A percentile compares a stretch with the other conserved stretches of the same genome.
These are phyloP conservation scores for Tylochromis polylepis DNA, from an alignment of 2,113 vertebrate genomes.

Conservation along the genomic window DNA sequence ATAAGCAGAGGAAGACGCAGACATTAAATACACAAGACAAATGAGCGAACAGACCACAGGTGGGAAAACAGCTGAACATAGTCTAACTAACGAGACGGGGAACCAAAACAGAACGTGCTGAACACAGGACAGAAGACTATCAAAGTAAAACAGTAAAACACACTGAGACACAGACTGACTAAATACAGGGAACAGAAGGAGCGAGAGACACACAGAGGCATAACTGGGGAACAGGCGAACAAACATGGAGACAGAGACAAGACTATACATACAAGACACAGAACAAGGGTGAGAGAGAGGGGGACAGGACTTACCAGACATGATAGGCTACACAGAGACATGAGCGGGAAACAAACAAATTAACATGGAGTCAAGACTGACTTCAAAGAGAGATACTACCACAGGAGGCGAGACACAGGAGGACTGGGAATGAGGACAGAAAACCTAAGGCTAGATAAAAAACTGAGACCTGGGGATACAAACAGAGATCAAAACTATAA, in stretches of 20 bases:
- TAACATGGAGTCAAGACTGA: background rate
- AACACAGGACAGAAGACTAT: background rate
- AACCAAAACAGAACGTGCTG: background rate
- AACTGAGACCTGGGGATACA: background rate
- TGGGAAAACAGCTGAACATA: background rate
- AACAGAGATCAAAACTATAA: background rate
- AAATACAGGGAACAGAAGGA: background rate
- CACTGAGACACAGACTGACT: background rate
- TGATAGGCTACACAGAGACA: background rate
- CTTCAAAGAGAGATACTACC: background rate
- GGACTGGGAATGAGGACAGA: background rate
- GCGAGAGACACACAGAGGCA: background rate
- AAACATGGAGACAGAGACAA: too few species aligned
- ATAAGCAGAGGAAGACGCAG: background rate
- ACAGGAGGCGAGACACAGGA: background rate
- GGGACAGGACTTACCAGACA: background rate
- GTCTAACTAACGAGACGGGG: background rate
- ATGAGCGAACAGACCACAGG: background rate
- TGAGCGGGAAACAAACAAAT: background rate
- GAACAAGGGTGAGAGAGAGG: background rate
- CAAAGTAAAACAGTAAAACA: background rate
- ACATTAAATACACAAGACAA: background rate
- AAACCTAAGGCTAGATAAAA: background rate
- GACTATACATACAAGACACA: background rate
- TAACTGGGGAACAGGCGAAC: too few species aligned